phyloP scores from a whole-genome alignment of 2,797 vertebrate genomes.

The Lacerta bilineata region DNA sequence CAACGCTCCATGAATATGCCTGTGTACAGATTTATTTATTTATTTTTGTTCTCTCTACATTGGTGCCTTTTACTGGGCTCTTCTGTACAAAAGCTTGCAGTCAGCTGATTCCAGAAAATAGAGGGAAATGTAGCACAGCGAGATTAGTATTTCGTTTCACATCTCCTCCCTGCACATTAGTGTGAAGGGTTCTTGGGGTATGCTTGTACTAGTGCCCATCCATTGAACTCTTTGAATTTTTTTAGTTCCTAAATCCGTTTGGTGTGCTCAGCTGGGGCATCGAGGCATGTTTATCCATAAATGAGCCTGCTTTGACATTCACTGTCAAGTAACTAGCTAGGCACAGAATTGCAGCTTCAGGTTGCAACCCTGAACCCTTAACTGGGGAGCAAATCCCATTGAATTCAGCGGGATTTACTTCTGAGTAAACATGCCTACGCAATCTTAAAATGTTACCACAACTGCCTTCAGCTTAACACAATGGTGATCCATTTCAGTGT shows the following conservation, averaged over 20 bases:
- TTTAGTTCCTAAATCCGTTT: too few relatives aligned
- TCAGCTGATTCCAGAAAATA: conserved; percentile 2
- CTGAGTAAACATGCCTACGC: not conserved
- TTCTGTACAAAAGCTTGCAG: conserved; percentile 20
- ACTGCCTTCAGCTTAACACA: too few relatives aligned
- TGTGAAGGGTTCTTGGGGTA: not conserved
- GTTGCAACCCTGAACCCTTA: not conserved
- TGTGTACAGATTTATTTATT: not conserved
- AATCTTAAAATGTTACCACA: too few relatives aligned
- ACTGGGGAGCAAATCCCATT: not conserved
- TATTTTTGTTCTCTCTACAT: conserved; percentile 2
- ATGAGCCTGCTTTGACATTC: not conserved
- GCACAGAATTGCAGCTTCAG: not conserved
- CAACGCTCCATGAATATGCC: not conserved
- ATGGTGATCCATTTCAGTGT: too few relatives aligned
- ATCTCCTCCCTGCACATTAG: not conserved
- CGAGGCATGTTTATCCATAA: not conserved
- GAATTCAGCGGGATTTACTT: not conserved
- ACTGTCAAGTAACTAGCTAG: not conserved
- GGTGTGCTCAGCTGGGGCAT: not conserved
- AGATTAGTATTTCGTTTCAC: not conserved
- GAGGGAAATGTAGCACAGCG: not conserved
- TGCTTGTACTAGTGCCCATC: not conserved
- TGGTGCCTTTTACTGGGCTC: conserved; percentile 8
- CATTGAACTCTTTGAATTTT: not conserved